Conservation (phyloP, 2,797 vertebrate genomes). For the Brachymystax lenok region DNA sequence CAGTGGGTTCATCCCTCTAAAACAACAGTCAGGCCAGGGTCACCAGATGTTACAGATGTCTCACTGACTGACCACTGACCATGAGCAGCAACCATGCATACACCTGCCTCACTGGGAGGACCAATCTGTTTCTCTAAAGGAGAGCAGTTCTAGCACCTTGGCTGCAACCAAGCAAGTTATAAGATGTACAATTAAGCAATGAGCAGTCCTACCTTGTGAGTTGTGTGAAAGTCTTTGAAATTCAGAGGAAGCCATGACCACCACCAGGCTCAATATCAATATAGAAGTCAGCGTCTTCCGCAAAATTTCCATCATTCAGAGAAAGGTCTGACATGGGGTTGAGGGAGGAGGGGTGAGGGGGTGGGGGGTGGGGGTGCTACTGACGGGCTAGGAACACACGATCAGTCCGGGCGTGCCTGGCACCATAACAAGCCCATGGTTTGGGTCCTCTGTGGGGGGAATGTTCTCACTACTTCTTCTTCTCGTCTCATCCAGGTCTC, state of each 20-base stretch:
- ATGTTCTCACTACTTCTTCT: constrained; percentile 26
- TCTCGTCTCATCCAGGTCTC: constrained; percentile 28
- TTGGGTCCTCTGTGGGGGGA: constrained; percentile 50
- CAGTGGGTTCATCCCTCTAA: not conserved
- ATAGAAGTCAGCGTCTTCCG: constrained; percentile 99
- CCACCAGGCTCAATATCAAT: constrained; percentile 90
- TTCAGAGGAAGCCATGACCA: constrained; percentile 92
- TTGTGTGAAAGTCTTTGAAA: constrained; percentile 89
- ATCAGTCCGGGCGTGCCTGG: constrained; percentile 77
- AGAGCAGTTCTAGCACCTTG: too few relatives aligned
- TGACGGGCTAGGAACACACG: constrained; percentile 79
- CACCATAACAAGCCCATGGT: constrained; percentile 87
- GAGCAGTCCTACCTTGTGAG: constrained; percentile 90
- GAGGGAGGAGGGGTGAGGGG: constrained; percentile 42
- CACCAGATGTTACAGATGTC: not conserved
- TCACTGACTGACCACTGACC: not conserved
- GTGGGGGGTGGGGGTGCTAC: constrained; percentile 71
- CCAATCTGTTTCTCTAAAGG: too few relatives aligned
- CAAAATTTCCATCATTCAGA: constrained; percentile 99
- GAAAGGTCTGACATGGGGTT: constrained; percentile 78
- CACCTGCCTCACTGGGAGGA: too few relatives aligned
- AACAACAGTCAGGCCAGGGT: not conserved
- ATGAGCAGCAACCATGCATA: not conserved
- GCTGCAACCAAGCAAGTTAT: too few relatives aligned
- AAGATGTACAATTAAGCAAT: too few relatives aligned